Evolutionary conservation across 35 echinoderm and acorn worm genomes (phyloP).

Genomic region (Patiria miniata): DNA sequence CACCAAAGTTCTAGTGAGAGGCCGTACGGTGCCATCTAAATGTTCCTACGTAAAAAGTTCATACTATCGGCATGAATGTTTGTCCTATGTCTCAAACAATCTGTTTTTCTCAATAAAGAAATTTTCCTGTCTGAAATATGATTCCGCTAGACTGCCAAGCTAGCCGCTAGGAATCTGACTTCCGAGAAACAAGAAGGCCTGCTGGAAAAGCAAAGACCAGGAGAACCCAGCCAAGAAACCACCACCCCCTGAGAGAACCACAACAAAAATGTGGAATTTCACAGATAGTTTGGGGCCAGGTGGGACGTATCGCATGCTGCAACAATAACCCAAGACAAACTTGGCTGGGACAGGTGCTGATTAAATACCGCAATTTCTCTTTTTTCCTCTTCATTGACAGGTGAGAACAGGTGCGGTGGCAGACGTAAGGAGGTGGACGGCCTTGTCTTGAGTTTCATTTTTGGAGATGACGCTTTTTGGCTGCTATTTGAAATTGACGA

Average conservation of each 20-base stretch:
- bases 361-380: background rate
- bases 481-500: background rate
- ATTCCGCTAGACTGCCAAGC: background rate
- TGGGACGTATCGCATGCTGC: background rate
- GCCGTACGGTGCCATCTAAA: too few species aligned
- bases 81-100: too few species aligned
- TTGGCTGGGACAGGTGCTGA: background rate
- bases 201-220: background rate
- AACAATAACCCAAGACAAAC: background rate
- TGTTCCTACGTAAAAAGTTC: too few species aligned
- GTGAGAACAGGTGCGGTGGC: background rate
- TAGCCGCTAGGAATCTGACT: background rate
- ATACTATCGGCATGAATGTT: too few species aligned
- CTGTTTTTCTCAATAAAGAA: too few species aligned
- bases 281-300: background rate
- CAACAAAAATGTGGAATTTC: background rate
- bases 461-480: background rate
- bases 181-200: background rate
- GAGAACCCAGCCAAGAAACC: background rate
- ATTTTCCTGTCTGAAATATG: too few species aligned
- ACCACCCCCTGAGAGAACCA: constrained; percentile 1
- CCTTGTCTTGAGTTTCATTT: background rate
- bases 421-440: background rate
- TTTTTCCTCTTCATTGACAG: background rate
- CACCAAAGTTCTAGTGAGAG: too few species aligned